Percentiles rank a stretch among this genome's conserved stretches.
phyloP scores from a whole-genome alignment of 2,888 invertebrate species.

The Poecilus cupreus region DNA sequence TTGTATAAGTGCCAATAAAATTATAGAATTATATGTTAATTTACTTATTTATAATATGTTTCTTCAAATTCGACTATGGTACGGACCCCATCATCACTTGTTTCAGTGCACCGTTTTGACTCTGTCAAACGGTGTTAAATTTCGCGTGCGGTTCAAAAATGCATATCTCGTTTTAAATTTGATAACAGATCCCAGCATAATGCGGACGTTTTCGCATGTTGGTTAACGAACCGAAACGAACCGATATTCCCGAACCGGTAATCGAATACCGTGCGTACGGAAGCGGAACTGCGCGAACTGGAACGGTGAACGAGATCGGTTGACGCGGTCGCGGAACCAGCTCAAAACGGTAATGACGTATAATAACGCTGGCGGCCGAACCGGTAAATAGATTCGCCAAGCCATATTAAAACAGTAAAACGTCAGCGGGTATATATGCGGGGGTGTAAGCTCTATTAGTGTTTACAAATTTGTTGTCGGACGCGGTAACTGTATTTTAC shows the following conservation, averaged over 20 bases:
- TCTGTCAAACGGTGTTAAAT: background rate
- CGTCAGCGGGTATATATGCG: conserved; percentile 4
- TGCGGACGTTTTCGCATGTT: conserved; percentile 38
- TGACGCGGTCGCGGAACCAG: conserved; percentile 20
- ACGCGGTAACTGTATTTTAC: background rate
- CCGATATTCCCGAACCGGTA: conserved; percentile 52
- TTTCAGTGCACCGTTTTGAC: background rate
- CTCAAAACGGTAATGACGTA: conserved; percentile 41
- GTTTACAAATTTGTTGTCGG: background rate
- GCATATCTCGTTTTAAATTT: conserved; percentile 38
- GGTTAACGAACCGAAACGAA: conserved; percentile 46
- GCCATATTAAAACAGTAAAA: conserved; percentile 31
- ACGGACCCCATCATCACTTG: too few relatives aligned
- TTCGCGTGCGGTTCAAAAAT: background rate
- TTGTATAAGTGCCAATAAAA: too few relatives aligned
- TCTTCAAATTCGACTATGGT: too few relatives aligned
- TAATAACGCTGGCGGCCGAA: conserved; percentile 28
- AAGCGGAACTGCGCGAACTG: conserved; percentile 41
- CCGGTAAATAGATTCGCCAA: conserved; percentile 41
- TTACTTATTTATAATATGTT: too few relatives aligned
- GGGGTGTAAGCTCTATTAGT: background rate
- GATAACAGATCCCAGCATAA: conserved; percentile 39
- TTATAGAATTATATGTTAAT: too few relatives aligned
- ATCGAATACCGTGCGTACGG: conserved; percentile 50
- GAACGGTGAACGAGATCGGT: conserved; percentile 24